Evolutionary conservation across 2,888 invertebrate genomes (phyloP).

Genomic region (Rhagophthalmus giganteus): DNA sequence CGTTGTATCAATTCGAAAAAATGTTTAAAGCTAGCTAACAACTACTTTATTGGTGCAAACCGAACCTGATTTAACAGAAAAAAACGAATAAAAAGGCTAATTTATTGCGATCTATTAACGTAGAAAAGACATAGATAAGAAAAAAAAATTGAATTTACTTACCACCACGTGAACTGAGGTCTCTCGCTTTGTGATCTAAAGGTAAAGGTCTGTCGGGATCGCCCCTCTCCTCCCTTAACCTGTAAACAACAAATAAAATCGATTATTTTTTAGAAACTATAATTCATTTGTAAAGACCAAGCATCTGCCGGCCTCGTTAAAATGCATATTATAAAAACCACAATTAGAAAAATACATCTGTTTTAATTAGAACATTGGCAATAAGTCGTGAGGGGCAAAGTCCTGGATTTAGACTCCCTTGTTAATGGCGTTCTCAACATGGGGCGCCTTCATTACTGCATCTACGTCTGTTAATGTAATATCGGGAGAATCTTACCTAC

Average conservation of each 20-base stretch:
- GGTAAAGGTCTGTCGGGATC: conserved; percentile 81
- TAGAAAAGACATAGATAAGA: neutral
- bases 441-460: conserved; percentile 47
- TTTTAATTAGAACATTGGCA: conserved; percentile 52
- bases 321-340: conserved; percentile 25
- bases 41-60: no score
- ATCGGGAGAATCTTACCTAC: conserved; percentile 25
- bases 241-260: conserved; percentile 54
- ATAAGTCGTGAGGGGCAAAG: conserved; percentile 42
- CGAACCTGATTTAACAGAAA: no score
- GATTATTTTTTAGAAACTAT: conserved; percentile 47
- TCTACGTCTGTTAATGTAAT: conserved; percentile 33
- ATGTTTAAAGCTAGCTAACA: no score
- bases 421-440: conserved; percentile 47
- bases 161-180: conserved; percentile 87
- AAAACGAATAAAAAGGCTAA: no score
- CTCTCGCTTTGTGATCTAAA: conserved; percentile 81
- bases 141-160: conserved; percentile 50
- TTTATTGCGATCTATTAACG: no score
- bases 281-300: no score
- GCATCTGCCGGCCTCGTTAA: conserved; percentile 41
- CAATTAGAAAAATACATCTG: conserved; percentile 53
- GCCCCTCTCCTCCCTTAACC: conserved; percentile 85
- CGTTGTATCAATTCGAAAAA: no score
- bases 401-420: conserved; percentile 42